phyloP scores from a whole-genome alignment of 2,888 invertebrate species.

The Perizoma affinitatum region DNA sequence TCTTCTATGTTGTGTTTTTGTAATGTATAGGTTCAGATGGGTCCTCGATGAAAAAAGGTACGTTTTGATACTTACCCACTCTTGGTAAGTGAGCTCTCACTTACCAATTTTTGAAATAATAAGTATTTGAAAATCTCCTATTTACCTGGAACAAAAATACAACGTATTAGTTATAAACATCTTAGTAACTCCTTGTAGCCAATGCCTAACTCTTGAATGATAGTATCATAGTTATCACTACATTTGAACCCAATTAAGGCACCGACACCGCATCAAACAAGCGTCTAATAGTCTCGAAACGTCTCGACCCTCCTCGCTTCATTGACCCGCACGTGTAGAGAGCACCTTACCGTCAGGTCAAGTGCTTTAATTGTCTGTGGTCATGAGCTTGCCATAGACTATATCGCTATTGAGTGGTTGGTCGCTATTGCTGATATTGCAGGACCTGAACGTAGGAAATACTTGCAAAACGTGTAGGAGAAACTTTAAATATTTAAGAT shows the following conservation, averaged over 20 bases:
- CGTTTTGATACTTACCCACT: conserved; percentile 53
- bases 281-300: conserved; percentile 46
- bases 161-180: conserved; percentile 1
- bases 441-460: background rate
- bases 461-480: no score
- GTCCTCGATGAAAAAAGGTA: conserved; percentile 32
- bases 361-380: conserved; percentile 69
- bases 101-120: conserved; percentile 9
- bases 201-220: background rate
- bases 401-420: conserved; percentile 28
- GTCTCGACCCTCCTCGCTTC: conserved; percentile 53
- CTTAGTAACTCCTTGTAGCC: background rate
- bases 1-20: conserved; percentile 63
- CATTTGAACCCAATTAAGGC: conserved; percentile 34
- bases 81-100: conserved; percentile 6
- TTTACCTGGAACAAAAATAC: conserved; percentile 67
- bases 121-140: conserved; percentile 3
- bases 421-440: conserved; percentile 15
- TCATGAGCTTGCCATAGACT: conserved; percentile 35
- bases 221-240: conserved; percentile 25
- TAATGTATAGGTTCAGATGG: conserved; percentile 42
- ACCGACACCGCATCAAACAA: conserved; percentile 37
- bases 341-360: conserved; percentile 62
- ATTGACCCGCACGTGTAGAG: conserved; percentile 52
- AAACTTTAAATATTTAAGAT: no score